A percentile compares a stretch with the other conserved stretches of the same genome.
phyloP scores from a whole-genome alignment of 2,113 vertebrate species.

The Pygoscelis adeliae region DNA sequence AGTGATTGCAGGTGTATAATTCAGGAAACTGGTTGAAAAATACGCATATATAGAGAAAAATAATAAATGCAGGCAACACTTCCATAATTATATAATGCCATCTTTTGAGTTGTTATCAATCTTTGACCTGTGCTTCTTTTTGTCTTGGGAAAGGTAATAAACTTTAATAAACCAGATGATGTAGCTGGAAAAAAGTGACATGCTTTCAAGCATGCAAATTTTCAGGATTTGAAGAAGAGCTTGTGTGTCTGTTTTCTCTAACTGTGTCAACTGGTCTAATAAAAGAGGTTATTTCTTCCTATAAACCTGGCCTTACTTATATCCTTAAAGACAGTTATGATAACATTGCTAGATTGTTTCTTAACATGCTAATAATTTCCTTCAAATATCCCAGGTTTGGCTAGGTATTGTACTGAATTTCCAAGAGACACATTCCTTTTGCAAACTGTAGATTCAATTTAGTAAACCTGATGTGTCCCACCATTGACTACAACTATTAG shows the following conservation, averaged over 20 bases:
- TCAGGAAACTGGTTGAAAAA: not conserved
- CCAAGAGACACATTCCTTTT: not conserved
- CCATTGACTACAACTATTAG: not conserved
- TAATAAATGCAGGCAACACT: not conserved
- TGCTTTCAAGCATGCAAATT: not conserved
- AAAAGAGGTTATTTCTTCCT: not conserved
- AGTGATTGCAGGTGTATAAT: not conserved
- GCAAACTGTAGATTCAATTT: not conserved
- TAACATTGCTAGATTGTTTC: not conserved
- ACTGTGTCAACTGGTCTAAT: not conserved
- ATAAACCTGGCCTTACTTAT: not conserved
- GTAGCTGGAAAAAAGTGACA: not conserved
- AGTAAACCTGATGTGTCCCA: not conserved
- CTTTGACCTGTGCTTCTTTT: not conserved
- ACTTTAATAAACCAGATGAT: not conserved
- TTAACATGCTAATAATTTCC: not conserved
- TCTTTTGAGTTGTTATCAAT: not conserved
- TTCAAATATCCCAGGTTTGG: not conserved
- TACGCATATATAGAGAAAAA: not conserved
- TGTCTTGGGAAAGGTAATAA: not conserved
- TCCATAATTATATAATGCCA: not conserved
- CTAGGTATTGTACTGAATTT: not conserved
- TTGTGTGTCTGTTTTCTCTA: not conserved
- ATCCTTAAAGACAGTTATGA: not conserved
- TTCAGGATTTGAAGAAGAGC: not conserved